phyloP scores from a whole-genome alignment of 1,140 invertebrate genomes.

The Nylanderia fulva region DNA sequence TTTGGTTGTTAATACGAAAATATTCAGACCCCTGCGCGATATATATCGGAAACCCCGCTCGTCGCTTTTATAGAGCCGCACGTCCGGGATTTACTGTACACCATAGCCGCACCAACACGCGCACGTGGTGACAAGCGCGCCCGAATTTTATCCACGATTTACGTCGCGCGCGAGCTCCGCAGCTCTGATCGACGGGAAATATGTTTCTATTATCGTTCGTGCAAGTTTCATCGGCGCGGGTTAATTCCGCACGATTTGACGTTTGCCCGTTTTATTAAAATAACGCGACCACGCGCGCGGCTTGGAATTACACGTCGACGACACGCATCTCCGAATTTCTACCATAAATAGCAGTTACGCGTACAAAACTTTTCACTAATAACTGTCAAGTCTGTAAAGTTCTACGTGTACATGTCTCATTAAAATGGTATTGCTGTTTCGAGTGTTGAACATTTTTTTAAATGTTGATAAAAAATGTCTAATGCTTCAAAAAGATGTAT shows the following conservation, averaged over 20 bases:
- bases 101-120: background rate
- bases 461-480: background rate
- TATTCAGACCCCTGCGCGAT: conserved; percentile 43
- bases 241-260: conserved; percentile 58
- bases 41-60: conserved; percentile 8
- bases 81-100: conserved; percentile 2
- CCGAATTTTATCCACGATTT: conserved; percentile 51
- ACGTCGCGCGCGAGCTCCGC: conserved; percentile 36
- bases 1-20: conserved; percentile 58
- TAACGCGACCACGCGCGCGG: conserved; percentile 5
- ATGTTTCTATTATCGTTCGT: conserved; percentile 49
- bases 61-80: background rate
- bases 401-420: background rate
- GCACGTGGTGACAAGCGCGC: conserved; percentile 13
- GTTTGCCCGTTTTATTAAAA: conserved; percentile 54
- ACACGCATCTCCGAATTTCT: conserved; percentile 16
- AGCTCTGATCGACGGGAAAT: conserved; percentile 58
- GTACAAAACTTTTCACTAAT: conserved; percentile 30
- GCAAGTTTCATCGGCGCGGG: conserved; percentile 16
- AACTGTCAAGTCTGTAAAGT: conserved; percentile 39
- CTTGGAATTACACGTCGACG: conserved; percentile 55
- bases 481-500: background rate
- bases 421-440: background rate
- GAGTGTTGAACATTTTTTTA: background rate
- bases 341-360: conserved; percentile 27